phyloP scores from a whole-genome alignment of 2,888 invertebrate species.

The Oscheius sp. region DNA sequence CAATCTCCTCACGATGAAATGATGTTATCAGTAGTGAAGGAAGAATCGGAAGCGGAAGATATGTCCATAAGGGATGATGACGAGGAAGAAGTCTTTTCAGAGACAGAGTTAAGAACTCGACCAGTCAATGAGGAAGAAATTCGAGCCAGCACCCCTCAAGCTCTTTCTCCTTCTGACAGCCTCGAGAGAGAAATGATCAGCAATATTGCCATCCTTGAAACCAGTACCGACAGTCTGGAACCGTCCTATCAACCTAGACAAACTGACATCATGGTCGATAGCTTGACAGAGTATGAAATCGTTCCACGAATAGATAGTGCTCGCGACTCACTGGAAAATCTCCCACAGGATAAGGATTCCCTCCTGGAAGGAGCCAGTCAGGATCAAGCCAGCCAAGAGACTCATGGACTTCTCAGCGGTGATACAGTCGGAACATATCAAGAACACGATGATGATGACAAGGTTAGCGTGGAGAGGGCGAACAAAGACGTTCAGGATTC shows the following conservation, averaged over 20 bases:
- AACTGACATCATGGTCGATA: conserved; percentile 33
- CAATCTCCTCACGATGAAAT: conserved; percentile 54
- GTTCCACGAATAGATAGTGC: conserved; percentile 40
- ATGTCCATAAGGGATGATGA: conserved; percentile 69
- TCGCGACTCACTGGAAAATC: conserved; percentile 51
- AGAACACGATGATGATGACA: conserved; percentile 56
- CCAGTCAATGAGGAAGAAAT: conserved; percentile 49
- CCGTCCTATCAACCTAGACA: conserved; percentile 42
- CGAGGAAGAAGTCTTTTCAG: conserved; percentile 56
- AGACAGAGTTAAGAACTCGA: conserved; percentile 36
- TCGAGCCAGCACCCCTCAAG: conserved; percentile 39
- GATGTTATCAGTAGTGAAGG: conserved; percentile 68
- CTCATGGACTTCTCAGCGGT: conserved; percentile 60
- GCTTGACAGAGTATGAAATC: conserved; percentile 44
- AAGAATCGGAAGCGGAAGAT: conserved; percentile 69
- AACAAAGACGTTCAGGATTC: conserved; percentile 54
- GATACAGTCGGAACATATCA: conserved; percentile 64
- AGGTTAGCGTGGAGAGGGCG: neutral
- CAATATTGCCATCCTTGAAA: conserved; percentile 39
- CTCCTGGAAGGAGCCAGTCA: conserved; percentile 66
- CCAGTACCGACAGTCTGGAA: conserved; percentile 56
- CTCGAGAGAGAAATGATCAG: conserved; percentile 36
- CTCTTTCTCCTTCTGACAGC: conserved; percentile 45
- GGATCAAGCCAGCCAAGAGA: conserved; percentile 60
- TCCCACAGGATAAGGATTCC: conserved; percentile 56